Evolutionary conservation across 2,888 invertebrate genomes (phyloP), one percentile per base, ranked within the genome.

Genomic region (Onchidella celtica): DNA sequence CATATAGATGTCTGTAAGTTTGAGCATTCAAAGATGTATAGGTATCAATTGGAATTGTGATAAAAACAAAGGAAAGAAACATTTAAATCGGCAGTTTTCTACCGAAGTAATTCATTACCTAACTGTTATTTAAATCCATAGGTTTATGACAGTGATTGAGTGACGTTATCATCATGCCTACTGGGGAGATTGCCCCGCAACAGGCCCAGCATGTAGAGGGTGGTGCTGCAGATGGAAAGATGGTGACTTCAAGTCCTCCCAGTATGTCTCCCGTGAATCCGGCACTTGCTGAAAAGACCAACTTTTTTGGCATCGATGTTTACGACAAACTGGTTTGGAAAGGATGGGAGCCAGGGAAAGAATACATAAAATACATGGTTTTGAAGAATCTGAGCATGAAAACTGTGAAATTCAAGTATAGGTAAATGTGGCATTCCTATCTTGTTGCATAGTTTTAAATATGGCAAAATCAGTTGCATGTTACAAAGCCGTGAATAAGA

Each of bases 311-410:
- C 21, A 88, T 93, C 70, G 93, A 93, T 84, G 92, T 92, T 2
- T 86, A 85, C 0, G 84, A 88, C 14, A 86, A 88, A 65, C 83
- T 93, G 34, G 87, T 89, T 3, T 93, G 91, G 91, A 90, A 90
- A 75, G 91, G 90, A 55, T 93, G 93, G 93, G 91, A 92, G 73
- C 91, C 92, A 21, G 93, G 93, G 6, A 86, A 88, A 82, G 93
- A 93, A 81, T 93, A 93, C 85, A 93, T 91, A 32, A 92, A 91
- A 84, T 90, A 91, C 77, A 88, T 93, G 40, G 84, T 89, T 0
- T 85, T 93, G 61, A 93, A 93, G 85, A 93, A 93, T 88, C 89
- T 93, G 32, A 87, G 89, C 65, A 87, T 92, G 11, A 92, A 92
- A 83, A 92, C 91, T 59, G 89, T 91, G 81, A 93, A 93, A 82